Conservation (phyloP, 2,888 invertebrate species). For the Melieria crassipennis region DNA sequence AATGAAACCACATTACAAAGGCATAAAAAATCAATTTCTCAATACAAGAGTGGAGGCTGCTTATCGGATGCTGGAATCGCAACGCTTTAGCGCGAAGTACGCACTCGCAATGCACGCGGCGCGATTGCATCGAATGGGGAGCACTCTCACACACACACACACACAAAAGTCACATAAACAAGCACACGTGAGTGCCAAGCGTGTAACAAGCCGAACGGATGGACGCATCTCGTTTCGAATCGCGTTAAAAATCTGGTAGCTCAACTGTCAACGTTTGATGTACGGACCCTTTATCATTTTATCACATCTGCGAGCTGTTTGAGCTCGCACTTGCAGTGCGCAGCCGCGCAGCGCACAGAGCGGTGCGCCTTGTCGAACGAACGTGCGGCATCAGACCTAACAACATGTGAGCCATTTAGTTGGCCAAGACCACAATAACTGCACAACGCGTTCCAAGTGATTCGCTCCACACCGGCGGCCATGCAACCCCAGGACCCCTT, state of each 20-base stretch:
- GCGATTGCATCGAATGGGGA: conserved; percentile 20
- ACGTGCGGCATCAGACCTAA: not conserved
- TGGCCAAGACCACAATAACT: conserved; percentile 38
- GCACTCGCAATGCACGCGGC: conserved; percentile 23
- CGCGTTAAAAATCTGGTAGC: conserved; percentile 38
- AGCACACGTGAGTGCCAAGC: not conserved
- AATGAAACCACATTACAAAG: conserved; percentile 20
- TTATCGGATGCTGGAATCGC: conserved; percentile 37
- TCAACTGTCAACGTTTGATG: conserved; percentile 46
- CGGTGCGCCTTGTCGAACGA: not conserved
- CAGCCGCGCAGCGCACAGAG: not conserved
- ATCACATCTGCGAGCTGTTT: conserved; percentile 40
- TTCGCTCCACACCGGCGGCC: too few relatives aligned
- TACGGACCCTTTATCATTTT: conserved; percentile 44
- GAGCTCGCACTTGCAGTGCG: conserved; percentile 33
- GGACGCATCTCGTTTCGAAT: conserved; percentile 19
- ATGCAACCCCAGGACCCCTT: too few relatives aligned
- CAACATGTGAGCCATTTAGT: conserved; percentile 1
- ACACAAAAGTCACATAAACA: not conserved
- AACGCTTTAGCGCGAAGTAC: conserved; percentile 37
- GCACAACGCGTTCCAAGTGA: not conserved
- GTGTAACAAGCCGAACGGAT: conserved; percentile 9
- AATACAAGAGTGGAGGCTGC: conserved; percentile 7
- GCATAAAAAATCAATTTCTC: conserved; percentile 31
- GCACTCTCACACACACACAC: conserved; percentile 8